phyloP scores from a whole-genome alignment of 2,888 invertebrate genomes.

The Lacanobia wlatinum region DNA sequence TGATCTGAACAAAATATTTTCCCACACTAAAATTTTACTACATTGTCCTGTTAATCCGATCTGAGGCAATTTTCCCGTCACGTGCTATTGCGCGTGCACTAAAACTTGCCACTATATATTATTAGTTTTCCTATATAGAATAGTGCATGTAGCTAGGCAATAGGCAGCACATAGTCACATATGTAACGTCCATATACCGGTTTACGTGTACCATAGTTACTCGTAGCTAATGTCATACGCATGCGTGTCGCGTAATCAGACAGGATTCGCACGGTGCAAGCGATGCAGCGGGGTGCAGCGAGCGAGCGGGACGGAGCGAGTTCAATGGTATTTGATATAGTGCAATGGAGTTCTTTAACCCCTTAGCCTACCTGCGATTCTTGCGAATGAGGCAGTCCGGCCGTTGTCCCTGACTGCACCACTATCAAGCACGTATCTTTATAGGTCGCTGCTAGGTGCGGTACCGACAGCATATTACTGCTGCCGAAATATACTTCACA shows the following conservation, averaged over 20 bases:
- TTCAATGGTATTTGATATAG: conserved; percentile 91
- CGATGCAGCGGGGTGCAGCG: conserved; percentile 84
- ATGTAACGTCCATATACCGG: conserved; percentile 73
- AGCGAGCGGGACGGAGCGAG: conserved; percentile 84
- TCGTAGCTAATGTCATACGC: conserved; percentile 86
- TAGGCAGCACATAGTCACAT: conserved; percentile 62
- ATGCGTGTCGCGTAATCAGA: conserved; percentile 88
- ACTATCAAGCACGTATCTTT: conserved; percentile 88
- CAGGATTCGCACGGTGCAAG: conserved; percentile 89
- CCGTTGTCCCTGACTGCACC: conserved; percentile 89
- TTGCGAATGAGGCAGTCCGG: conserved; percentile 90
- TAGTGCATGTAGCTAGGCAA: conserved; percentile 26
- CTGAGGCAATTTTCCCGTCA: conserved; percentile 47
- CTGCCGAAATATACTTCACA: conserved; percentile 14
- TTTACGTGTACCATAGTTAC: conserved; percentile 78
- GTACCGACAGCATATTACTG: conserved; percentile 77
- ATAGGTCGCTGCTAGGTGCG: conserved; percentile 86
- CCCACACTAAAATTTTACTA: conserved; percentile 21
- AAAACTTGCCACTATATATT: conserved; percentile 42
- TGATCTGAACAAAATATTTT: conserved; percentile 10
- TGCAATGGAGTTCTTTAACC: conserved; percentile 90
- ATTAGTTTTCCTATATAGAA: conserved; percentile 58
- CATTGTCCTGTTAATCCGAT: conserved; percentile 34
- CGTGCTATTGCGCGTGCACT: conserved; percentile 37
- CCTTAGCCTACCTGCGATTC: conserved; percentile 91